A percentile compares a stretch with the other conserved stretches of the same genome.
These are phyloP conservation scores for Hypomesus transpacificus DNA, from an alignment of 2,113 vertebrate genomes.

Conservation along the genomic window DNA sequence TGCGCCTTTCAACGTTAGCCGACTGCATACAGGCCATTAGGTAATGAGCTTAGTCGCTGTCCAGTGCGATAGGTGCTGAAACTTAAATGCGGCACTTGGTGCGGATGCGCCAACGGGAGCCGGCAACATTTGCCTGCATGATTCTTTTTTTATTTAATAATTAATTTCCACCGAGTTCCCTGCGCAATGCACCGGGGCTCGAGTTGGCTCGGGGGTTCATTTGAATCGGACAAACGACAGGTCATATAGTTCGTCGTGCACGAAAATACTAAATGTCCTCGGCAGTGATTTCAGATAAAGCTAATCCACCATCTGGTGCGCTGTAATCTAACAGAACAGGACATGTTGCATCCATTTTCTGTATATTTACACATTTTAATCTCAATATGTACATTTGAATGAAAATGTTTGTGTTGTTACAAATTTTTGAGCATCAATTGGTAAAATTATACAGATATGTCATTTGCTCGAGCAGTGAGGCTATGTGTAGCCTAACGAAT, in stretches of 20 bases:
- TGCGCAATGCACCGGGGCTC: slow-evolving; percentile 55
- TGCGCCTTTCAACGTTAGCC: not conserved
- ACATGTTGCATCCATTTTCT: no score
- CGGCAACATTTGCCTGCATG: slow-evolving; percentile 14
- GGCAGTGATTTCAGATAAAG: no score
- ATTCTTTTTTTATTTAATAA: slow-evolving; percentile 44
- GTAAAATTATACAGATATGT: no score
- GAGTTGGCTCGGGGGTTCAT: slow-evolving; percentile 28
- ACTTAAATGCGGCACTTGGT: slow-evolving; percentile 48
- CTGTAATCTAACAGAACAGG: no score
- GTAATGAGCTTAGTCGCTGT: slow-evolving; percentile 41
- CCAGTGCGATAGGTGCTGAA: slow-evolving; percentile 45
- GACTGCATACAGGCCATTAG: not conserved
- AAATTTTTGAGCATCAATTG: no score
- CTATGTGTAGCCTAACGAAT: no score
- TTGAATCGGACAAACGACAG: slow-evolving; percentile 24
- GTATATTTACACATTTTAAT: no score
- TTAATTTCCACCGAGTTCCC: slow-evolving; percentile 32
- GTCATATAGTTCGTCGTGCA: not conserved
- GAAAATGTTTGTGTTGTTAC: no score
- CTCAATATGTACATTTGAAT: no score
- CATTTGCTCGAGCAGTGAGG: no score
- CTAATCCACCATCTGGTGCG: no score
- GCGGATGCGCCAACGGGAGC: slow-evolving; percentile 23
- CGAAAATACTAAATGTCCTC: no score